Evolutionary conservation across 2,797 vertebrate species (phyloP).

Genomic region (Anguilla marmorata): DNA sequence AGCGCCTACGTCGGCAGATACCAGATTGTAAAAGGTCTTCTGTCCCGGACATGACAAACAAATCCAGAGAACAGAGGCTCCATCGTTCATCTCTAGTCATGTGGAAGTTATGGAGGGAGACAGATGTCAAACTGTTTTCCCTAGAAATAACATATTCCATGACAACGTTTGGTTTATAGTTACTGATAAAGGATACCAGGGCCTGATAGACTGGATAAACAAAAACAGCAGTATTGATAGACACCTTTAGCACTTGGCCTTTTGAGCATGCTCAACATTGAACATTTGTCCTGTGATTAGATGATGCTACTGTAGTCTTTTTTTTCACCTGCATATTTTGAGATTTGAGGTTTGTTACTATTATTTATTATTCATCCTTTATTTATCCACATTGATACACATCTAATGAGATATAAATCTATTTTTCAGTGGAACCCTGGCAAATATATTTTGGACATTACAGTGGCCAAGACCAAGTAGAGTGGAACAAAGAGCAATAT

Average conservation of each 20-base stretch:
- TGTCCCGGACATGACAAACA: background rate
- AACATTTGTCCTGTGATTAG: background rate
- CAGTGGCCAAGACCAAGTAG: background rate
- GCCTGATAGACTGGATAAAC: conserved; percentile 24
- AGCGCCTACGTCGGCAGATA: background rate
- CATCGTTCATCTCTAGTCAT: conserved; percentile 15
- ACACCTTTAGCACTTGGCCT: background rate
- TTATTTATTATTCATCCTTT: background rate
- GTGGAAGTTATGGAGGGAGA: conserved; percentile 33
- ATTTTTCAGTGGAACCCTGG: too few species aligned
- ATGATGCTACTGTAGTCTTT: background rate
- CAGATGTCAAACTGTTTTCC: conserved; percentile 38
- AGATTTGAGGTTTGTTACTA: background rate
- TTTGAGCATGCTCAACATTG: background rate
- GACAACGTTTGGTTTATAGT: conserved; percentile 39
- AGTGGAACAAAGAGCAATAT: background rate
- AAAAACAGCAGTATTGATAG: conserved; percentile 9
- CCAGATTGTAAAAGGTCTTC: background rate
- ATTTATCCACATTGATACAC: too few species aligned
- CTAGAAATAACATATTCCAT: conserved; percentile 32
- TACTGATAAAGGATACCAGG: conserved; percentile 31
- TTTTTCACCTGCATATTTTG: background rate
- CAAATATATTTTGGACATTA: background rate
- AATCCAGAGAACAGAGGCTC: background rate
- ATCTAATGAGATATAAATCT: too few species aligned